These are phyloP conservation scores for Dendronephthya gigantea DNA, from an alignment of 64 coral and sea anemone species.

Conservation along the genomic window DNA sequence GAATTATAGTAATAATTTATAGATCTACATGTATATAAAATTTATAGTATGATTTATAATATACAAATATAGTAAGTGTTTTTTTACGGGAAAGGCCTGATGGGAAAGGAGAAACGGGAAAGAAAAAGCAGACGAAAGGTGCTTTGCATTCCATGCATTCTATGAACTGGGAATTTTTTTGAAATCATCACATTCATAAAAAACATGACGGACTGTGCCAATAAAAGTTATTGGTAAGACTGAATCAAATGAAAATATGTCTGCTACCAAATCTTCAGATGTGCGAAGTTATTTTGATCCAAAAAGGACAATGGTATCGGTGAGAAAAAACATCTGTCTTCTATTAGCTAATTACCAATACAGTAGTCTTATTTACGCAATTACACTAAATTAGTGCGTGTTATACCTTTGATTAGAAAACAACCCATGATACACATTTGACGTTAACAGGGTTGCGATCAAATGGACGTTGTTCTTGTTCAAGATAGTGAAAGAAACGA, in stretches of 20 bases:
- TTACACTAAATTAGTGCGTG: not conserved
- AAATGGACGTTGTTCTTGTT: not conserved
- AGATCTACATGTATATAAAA: not conserved
- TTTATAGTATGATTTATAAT: not conserved
- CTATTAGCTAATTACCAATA: not conserved
- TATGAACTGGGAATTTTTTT: not conserved
- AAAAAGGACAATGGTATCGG: not conserved
- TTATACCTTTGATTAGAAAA: not conserved
- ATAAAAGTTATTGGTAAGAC: not conserved
- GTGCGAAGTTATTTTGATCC: not conserved
- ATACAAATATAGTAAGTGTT: not conserved
- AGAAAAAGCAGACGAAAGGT: not conserved
- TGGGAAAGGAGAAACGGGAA: not conserved
- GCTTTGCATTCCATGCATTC: not conserved
- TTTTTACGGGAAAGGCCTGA: not conserved
- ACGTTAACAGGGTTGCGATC: not conserved
- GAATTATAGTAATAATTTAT: not conserved
- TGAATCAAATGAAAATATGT: not conserved
- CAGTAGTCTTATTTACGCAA: not conserved
- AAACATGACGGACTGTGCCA: not conserved
- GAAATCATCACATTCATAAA: not conserved
- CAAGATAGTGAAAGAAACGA: not conserved
- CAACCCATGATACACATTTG: not conserved
- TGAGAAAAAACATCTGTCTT: not conserved
- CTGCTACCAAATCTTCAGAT: not conserved